Evolutionary conservation across 2,888 invertebrate genomes (phyloP).

Genomic region (Melanchra persicariae): DNA sequence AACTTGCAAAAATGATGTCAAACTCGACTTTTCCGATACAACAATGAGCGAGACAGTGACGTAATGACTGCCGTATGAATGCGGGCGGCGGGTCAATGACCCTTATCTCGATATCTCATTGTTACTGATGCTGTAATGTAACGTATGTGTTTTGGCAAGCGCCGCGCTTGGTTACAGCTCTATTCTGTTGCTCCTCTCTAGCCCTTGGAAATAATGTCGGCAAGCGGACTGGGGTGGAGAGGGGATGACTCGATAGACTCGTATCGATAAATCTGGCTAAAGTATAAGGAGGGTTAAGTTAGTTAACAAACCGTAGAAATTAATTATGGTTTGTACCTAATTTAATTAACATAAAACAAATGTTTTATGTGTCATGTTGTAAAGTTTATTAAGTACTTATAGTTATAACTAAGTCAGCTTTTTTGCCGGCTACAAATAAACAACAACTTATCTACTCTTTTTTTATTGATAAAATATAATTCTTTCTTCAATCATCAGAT

Average conservation of each 20-base stretch:
- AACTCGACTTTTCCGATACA: slow-evolving; percentile 55
- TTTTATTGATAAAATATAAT: slow-evolving; percentile 4
- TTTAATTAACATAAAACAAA: too few species aligned
- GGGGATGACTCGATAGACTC: slow-evolving; percentile 4
- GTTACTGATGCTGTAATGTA: slow-evolving; percentile 65
- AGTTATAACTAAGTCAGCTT: neutral
- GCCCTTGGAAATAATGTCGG: slow-evolving; percentile 69
- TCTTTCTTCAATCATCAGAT: neutral
- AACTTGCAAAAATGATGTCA: slow-evolving; percentile 23
- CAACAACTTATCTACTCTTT: neutral
- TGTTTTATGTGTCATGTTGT: neutral
- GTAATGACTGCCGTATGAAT: slow-evolving; percentile 43
- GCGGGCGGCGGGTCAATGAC: slow-evolving; percentile 56
- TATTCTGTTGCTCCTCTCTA: slow-evolving; percentile 61
- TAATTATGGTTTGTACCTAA: too few species aligned
- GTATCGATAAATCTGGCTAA: neutral
- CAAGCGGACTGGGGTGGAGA: slow-evolving; percentile 51
- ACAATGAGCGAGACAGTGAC: slow-evolving; percentile 61
- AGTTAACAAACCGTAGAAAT: too few species aligned
- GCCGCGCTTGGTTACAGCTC: slow-evolving; percentile 63
- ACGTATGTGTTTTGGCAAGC: slow-evolving; percentile 72
- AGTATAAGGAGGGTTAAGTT: too few species aligned
- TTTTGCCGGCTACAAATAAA: neutral
- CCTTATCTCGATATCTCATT: slow-evolving; percentile 61
- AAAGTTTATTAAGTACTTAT: neutral